Conservation (phyloP, 2,888 invertebrate genomes). For the Cerceris rybyensis region DNA sequence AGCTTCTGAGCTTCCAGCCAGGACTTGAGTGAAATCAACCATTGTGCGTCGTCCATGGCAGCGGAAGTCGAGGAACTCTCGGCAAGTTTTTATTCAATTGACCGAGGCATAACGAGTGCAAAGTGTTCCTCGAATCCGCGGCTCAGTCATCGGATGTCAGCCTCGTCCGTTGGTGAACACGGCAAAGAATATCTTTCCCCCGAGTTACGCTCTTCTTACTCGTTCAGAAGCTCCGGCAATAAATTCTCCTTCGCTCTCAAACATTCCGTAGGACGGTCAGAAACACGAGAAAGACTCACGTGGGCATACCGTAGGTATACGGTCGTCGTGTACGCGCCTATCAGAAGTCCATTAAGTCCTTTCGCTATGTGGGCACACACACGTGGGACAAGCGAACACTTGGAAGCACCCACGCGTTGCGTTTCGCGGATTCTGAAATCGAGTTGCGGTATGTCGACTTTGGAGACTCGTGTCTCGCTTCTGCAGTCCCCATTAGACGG, state of each 20-base stretch:
- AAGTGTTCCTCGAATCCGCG: slow-evolving; percentile 58
- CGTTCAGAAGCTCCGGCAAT: slow-evolving; percentile 25
- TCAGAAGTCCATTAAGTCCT: slow-evolving; percentile 75
- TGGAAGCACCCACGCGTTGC: slow-evolving; percentile 57
- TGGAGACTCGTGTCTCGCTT: slow-evolving; percentile 14
- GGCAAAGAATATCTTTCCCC: neutral
- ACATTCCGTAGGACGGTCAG: slow-evolving; percentile 43
- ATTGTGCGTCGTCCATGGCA: slow-evolving; percentile 42
- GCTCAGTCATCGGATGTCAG: neutral
- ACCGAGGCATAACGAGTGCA: slow-evolving; percentile 60
- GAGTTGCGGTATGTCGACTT: slow-evolving; percentile 28
- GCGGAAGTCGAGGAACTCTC: slow-evolving; percentile 64
- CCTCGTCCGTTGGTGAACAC: neutral
- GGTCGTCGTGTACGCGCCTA: slow-evolving; percentile 46
- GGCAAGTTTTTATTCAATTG: slow-evolving; percentile 62
- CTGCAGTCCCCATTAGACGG: neutral
- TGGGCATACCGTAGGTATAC: slow-evolving; percentile 44
- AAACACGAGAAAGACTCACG: slow-evolving; percentile 60
- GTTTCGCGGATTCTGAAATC: slow-evolving; percentile 57
- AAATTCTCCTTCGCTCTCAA: slow-evolving; percentile 50
- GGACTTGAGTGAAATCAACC: too few relatives aligned
- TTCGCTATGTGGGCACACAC: slow-evolving; percentile 67
- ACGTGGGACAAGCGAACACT: slow-evolving; percentile 54
- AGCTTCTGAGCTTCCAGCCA: too few relatives aligned
- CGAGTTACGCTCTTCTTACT: slow-evolving; percentile 36